Conservation (phyloP, 2,888 invertebrate genomes). For the Scaptodrosophila latifasciaeformis region DNA sequence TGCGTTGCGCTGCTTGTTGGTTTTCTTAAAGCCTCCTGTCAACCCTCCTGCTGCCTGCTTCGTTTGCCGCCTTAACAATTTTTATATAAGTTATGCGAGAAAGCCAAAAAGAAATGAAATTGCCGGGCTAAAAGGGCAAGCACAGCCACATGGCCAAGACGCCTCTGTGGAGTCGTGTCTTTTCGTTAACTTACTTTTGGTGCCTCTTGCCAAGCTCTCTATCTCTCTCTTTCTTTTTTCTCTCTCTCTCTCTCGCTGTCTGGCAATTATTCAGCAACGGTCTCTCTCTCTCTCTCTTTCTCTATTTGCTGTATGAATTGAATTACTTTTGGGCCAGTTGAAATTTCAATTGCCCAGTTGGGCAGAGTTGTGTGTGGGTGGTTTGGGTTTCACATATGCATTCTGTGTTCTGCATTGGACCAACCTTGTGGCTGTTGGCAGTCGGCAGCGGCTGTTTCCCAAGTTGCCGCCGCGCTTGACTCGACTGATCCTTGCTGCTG, state of each 20-base stretch:
- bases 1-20: constrained; percentile 32
- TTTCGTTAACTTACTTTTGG: neutral
- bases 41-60: neutral
- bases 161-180: neutral
- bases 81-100: constrained; percentile 36
- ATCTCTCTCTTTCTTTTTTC: no score
- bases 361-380: no score
- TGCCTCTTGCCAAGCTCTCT: no score
- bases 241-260: no score
- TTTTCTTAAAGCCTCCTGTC: constrained; percentile 32
- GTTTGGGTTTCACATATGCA: no score
- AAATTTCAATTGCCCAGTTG: constrained; percentile 60
- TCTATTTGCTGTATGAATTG: constrained; percentile 60
- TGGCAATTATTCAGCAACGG: no score
- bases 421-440: no score
- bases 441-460: no score
- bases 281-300: constrained; percentile 15
- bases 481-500: constrained; percentile 39
- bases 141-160: neutral
- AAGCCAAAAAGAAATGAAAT: constrained; percentile 33
- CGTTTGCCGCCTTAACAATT: no score
- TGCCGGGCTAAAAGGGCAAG: no score
- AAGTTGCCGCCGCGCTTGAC: neutral
- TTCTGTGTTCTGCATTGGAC: no score
- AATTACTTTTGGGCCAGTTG: constrained; percentile 68